A percentile compares a stretch with the other conserved stretches of the same genome.
Conservation (phyloP, 1,140 invertebrate genomes). For the Drosophila saltans region DNA sequence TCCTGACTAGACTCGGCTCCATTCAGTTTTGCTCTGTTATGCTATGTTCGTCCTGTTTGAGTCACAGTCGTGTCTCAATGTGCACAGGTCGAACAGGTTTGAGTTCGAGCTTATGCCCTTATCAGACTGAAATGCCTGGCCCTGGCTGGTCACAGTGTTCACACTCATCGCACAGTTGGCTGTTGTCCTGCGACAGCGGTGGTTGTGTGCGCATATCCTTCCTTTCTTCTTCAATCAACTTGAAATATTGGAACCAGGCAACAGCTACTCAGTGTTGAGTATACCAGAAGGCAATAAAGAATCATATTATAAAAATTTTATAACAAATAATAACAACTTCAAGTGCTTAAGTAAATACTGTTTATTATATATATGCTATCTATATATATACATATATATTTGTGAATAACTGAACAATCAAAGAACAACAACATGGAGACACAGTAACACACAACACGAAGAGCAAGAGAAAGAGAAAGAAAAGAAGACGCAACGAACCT, state of each 20-base stretch:
- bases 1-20: background rate
- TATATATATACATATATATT: constrained; percentile 1
- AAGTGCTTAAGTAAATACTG: constrained; percentile 8
- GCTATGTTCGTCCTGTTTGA: constrained; percentile 25
- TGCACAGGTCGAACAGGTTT: constrained; percentile 56
- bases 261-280: constrained; percentile 40
- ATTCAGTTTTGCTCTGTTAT: background rate
- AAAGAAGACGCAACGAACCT: constrained; percentile 23
- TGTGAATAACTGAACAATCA: constrained; percentile 10
- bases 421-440: constrained; percentile 18
- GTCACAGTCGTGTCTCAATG: constrained; percentile 7
- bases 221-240: constrained; percentile 28
- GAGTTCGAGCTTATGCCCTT: constrained; percentile 31
- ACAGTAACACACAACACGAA: constrained; percentile 6
- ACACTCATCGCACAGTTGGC: constrained; percentile 70
- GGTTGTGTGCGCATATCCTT: constrained; percentile 72
- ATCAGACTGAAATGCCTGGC: constrained; percentile 31
- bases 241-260: constrained; percentile 28
- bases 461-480: constrained; percentile 22
- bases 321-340: constrained; percentile 7
- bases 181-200: constrained; percentile 75
- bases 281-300: constrained; percentile 21
- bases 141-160: constrained; percentile 27
- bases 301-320: background rate
- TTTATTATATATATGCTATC: background rate